Evolutionary conservation across 1,140 invertebrate species (phyloP).

Genomic region (Euglossa dilemma): DNA sequence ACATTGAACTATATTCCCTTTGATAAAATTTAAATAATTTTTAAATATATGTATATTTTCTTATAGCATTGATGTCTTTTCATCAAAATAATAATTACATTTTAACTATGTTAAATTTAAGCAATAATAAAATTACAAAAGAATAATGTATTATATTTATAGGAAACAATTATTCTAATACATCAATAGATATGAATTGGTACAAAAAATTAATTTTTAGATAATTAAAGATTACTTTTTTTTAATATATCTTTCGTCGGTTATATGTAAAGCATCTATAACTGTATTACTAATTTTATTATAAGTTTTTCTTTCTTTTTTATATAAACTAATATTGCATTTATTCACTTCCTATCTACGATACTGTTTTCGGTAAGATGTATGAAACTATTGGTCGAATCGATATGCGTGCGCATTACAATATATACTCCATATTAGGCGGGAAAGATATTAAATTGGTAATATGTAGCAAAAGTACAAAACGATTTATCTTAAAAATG

Average conservation of each 20-base stretch:
- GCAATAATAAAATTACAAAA: too few relatives aligned
- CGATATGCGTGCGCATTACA: conserved; percentile 58
- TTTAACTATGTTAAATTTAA: not conserved
- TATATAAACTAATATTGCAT: not conserved
- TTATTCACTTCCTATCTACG: conserved; percentile 16
- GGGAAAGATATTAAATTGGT: conserved; percentile 24
- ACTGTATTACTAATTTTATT: not conserved
- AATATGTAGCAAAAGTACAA: not conserved
- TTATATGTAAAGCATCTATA: not conserved
- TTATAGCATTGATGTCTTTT: too few relatives aligned
- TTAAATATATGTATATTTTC: not conserved
- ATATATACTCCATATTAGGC: conserved; percentile 29
- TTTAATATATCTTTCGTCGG: too few relatives aligned
- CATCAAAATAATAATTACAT: not conserved
- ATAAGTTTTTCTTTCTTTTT: not conserved
- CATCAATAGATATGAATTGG: not conserved
- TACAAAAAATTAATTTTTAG: not conserved
- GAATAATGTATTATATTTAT: too few relatives aligned
- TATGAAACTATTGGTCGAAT: conserved; percentile 31
- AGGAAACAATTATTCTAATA: not conserved
- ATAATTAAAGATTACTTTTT: not conserved
- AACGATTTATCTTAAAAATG: not conserved
- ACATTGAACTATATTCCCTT: too few relatives aligned
- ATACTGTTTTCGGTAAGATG: conserved; percentile 28
- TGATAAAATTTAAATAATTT: not conserved